Conservation (phyloP, 2,113 vertebrate species). For the Andinoacara biseriatus region DNA sequence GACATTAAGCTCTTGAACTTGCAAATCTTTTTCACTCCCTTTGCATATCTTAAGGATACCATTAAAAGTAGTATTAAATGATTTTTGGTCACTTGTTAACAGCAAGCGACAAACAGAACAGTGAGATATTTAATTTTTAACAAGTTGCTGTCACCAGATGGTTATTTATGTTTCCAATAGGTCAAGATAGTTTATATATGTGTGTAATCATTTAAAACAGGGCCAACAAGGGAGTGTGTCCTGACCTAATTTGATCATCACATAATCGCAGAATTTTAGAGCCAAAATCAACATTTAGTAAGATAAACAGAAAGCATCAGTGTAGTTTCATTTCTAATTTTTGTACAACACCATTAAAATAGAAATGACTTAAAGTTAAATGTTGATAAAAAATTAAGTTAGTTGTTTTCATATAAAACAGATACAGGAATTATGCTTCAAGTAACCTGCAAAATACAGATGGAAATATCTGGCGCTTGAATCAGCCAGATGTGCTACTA, state of each 20-base stretch:
- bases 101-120: not conserved
- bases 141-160: not conserved
- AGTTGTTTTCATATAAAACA: too few relatives aligned
- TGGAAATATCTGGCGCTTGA: not conserved
- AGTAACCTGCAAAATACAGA: too few relatives aligned
- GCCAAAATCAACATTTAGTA: not conserved
- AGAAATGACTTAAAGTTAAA: not conserved
- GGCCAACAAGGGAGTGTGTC: not conserved
- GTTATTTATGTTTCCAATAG: not conserved
- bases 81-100: not conserved
- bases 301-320: not conserved
- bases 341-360: not conserved
- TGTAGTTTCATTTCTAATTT: not conserved
- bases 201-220: not conserved
- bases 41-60: not conserved
- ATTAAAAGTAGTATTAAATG: not conserved
- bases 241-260: accelerated
- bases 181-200: not conserved
- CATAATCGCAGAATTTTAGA: not conserved
- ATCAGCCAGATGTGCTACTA: not conserved
- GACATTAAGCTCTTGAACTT: conserved; percentile 12
- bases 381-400: too few relatives aligned
- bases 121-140: not conserved
- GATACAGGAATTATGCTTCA: too few relatives aligned
- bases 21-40: not conserved